These are phyloP conservation scores for Elanoides forficatus DNA, from an alignment of 2,113 vertebrate species.

Conservation along the genomic window DNA sequence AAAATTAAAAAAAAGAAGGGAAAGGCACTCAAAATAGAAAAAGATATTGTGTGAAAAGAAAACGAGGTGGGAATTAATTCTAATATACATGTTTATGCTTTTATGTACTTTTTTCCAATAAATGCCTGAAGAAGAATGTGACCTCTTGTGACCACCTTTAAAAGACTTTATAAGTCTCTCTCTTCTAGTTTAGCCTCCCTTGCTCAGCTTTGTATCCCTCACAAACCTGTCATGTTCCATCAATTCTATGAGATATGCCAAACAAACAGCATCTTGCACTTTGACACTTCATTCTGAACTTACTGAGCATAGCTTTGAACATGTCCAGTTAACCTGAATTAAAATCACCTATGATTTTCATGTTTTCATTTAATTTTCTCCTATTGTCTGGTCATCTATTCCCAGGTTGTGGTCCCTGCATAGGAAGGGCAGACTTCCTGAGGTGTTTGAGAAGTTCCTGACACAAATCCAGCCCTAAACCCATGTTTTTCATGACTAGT, in stretches of 20 bases:
- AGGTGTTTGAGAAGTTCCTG: neutral
- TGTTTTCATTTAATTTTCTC: neutral
- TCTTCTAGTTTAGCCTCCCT: neutral
- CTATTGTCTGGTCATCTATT: neutral
- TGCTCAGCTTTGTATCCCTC: neutral
- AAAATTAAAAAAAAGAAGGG: neutral
- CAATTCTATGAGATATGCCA: neutral
- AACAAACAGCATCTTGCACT: neutral
- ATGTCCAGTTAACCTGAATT: neutral
- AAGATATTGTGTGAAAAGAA: neutral
- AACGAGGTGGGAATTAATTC: neutral
- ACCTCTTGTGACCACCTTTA: neutral
- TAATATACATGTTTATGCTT: neutral
- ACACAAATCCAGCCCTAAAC: neutral
- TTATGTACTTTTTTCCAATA: neutral
- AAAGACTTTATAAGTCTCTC: neutral
- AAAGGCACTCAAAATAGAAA: neutral
- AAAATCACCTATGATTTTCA: neutral
- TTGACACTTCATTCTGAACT: neutral
- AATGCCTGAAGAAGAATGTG: neutral
- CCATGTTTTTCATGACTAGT: neutral
- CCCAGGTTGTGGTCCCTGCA: neutral
- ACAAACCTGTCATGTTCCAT: neutral
- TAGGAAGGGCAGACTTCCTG: neutral
- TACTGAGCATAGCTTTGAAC: neutral